A percentile compares a stretch with the other conserved stretches of the same genome.
Conservation (phyloP, 2,113 vertebrate genomes). For the Epinephelus fuscoguttatus region DNA sequence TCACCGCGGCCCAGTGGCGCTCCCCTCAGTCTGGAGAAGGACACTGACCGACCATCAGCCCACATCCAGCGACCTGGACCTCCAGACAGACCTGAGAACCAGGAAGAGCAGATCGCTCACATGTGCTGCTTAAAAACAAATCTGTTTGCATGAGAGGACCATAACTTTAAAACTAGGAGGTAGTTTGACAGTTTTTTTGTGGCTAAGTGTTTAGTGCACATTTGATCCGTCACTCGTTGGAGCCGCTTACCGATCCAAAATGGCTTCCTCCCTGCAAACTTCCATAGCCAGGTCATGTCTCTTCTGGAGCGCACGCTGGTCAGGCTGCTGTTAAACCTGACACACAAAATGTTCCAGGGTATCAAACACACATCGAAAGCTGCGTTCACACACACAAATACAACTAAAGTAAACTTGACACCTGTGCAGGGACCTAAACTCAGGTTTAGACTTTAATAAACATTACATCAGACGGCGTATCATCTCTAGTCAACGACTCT, state of each 20-base stretch:
- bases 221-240: background rate
- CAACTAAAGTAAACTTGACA: background rate
- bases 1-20: background rate
- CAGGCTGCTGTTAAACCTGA: constrained; percentile 84
- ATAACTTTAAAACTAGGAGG: background rate
- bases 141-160: too few relatives aligned
- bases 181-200: background rate
- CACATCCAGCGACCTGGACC: constrained; percentile 45
- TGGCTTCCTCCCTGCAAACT: constrained; percentile 77
- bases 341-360: background rate
- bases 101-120: background rate
- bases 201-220: too few relatives aligned
- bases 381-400: background rate
- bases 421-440: too few relatives aligned
- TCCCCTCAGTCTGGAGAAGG: constrained; percentile 67
- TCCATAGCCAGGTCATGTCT: constrained; percentile 84
- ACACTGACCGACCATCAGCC: constrained; percentile 27
- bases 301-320: constrained; percentile 77
- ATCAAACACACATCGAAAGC: background rate
- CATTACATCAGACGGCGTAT: too few relatives aligned
- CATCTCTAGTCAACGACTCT: too few relatives aligned
- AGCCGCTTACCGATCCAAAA: constrained; percentile 83
- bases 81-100: constrained; percentile 69
- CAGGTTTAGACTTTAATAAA: background rate
- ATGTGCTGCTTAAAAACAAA: too few relatives aligned